phyloP scores from a whole-genome alignment of 2,797 vertebrate genomes.

The Typhlichthys eigenmanni region DNA sequence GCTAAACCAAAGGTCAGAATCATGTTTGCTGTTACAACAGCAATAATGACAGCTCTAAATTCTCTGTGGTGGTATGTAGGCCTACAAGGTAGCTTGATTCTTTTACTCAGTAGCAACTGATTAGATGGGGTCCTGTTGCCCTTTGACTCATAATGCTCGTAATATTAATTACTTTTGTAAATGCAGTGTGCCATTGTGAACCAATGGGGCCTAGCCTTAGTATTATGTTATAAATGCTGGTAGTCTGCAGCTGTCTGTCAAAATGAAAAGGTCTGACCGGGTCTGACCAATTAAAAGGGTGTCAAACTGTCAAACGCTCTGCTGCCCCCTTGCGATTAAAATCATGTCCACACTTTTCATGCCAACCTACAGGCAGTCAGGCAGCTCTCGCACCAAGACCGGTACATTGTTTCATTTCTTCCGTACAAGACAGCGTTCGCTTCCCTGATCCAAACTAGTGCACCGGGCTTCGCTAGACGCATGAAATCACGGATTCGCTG shows the following conservation, averaged over 20 bases:
- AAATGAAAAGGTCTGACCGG: neutral
- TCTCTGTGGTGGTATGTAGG: too few species aligned
- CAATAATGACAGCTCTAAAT: too few species aligned
- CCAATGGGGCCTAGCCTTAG: neutral
- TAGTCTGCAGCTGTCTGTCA: neutral
- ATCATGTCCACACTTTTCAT: neutral
- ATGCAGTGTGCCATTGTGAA: slow-evolving; percentile 11
- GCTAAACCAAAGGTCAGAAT: too few species aligned
- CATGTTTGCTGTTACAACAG: too few species aligned
- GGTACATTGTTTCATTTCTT: slow-evolving; percentile 18
- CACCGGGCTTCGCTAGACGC: slow-evolving; percentile 24
- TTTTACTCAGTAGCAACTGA: slow-evolving; percentile 30
- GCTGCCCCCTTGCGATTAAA: slow-evolving; percentile 50
- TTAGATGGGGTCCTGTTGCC: slow-evolving; percentile 32
- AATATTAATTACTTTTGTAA: slow-evolving; percentile 31
- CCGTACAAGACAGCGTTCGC: slow-evolving; percentile 44
- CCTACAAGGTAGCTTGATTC: neutral
- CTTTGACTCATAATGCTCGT: slow-evolving; percentile 17
- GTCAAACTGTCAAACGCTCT: slow-evolving; percentile 38
- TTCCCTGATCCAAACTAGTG: slow-evolving; percentile 46
- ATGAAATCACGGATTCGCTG: slow-evolving; percentile 17
- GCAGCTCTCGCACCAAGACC: slow-evolving; percentile 9
- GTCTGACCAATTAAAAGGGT: slow-evolving; percentile 3
- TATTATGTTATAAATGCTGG: slow-evolving; percentile 2
- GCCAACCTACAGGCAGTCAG: neutral